A percentile compares a stretch with the other conserved stretches of the same genome.
Evolutionary conservation across 2,888 invertebrate species (phyloP).

Genomic region (Blomia tropicalis): DNA sequence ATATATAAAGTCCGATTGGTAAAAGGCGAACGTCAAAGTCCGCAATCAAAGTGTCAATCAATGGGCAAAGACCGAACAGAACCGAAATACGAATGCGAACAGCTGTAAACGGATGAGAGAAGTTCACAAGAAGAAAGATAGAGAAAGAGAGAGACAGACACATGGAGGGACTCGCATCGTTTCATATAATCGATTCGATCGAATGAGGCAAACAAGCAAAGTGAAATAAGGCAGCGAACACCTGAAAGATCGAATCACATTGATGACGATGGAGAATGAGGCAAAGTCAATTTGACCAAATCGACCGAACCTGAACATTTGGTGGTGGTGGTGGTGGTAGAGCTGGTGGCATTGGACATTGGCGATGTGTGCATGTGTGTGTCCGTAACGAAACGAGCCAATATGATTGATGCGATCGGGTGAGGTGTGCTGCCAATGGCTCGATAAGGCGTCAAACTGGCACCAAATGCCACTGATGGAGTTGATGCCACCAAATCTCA

Average conservation of each 20-base stretch:
- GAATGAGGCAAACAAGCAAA: neutral
- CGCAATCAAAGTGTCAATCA: constrained; percentile 12
- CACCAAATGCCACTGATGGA: neutral
- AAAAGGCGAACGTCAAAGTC: neutral
- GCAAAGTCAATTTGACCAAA: constrained; percentile 3
- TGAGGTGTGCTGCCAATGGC: neutral
- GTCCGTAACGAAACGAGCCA: neutral
- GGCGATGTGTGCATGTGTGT: neutral
- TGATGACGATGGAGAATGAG: neutral
- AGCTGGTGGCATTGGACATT: neutral
- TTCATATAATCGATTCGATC: constrained; percentile 9
- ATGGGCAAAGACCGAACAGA: neutral
- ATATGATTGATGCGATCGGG: constrained; percentile 2
- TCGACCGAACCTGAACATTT: neutral
- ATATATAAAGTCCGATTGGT: no score
- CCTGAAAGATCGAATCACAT: neutral
- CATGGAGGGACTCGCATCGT: neutral
- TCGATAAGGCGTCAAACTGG: neutral
- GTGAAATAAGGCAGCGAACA: constrained; percentile 6
- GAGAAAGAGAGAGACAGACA: neutral
- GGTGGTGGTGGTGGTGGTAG: no score
- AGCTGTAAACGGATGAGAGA: neutral
- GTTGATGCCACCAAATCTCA: no score
- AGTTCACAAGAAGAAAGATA: no score
- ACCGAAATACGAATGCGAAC: no score